Evolutionary conservation across 1,140 invertebrate genomes (phyloP).

Genomic region (Polyergus mexicanus): DNA sequence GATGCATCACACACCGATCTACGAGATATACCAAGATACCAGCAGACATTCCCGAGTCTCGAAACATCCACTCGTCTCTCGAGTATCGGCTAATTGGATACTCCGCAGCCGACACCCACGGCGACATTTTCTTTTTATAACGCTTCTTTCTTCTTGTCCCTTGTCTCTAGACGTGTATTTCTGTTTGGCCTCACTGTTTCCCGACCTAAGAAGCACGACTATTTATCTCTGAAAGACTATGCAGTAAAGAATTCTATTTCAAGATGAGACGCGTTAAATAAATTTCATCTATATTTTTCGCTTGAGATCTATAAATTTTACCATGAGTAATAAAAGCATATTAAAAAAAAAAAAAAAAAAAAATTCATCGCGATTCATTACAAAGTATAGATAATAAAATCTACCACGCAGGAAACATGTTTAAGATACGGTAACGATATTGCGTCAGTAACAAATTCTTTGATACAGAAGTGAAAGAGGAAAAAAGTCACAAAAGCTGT

Average conservation of each 20-base stretch:
- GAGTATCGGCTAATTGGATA: conserved; percentile 74
- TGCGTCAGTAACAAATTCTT: conserved; percentile 66
- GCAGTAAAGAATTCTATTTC: neutral
- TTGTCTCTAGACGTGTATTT: conserved; percentile 8
- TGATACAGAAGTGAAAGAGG: conserved; percentile 63
- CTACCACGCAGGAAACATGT: conserved; percentile 9
- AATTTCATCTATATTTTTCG: neutral
- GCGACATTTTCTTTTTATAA: conserved; percentile 56
- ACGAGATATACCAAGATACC: conserved; percentile 57
- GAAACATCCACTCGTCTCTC: conserved; percentile 62
- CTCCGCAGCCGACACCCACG: conserved; percentile 63
- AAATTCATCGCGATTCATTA: neutral
- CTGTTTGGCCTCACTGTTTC: conserved; percentile 12
- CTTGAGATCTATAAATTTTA: neutral
- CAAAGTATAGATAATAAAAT: conserved; percentile 57
- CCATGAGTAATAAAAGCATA: neutral
- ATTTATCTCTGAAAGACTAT: neutral
- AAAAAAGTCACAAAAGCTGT: conserved; percentile 73
- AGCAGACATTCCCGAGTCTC: conserved; percentile 35
- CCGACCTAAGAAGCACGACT: neutral
- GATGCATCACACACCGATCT: conserved; percentile 9
- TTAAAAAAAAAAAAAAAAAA: neutral
- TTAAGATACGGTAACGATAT: conserved; percentile 28
- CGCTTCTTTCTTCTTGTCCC: neutral
- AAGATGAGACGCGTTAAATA: neutral